Evolutionary conservation across 2,888 invertebrate genomes (phyloP), one percentile per base, ranked within the genome.

Genomic region (Diarsia rubi): DNA sequence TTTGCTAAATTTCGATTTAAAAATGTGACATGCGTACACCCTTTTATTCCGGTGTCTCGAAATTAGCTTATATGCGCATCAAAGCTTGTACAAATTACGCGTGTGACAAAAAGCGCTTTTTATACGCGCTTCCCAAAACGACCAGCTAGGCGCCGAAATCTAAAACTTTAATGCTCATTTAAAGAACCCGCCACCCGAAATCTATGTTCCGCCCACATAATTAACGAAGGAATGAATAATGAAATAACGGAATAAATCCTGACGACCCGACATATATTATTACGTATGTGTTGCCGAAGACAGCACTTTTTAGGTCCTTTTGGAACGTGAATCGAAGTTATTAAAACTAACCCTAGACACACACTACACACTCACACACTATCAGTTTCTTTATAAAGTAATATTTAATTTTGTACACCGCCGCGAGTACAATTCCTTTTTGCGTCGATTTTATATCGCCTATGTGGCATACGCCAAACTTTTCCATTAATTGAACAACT

Each of bases 401-500:
- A 11, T 63, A 44, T 19, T 11, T 24, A 31, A 31, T n/a, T n/a
- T n/a, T n/a, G 5, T 11, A 24, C 19, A 64, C 21, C 44, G 5
- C 27, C 9, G 24, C 21, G 3, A 9, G 5, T n/a, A n/a, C 6
- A 63, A 45, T n/a, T 45, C 24, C 21, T 42, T 19, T 14, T 21
- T 42, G 24, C 6, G 5, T 44, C 27, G 21, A 57, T 8, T 57
- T 44, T 16, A 45, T 12, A 54, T 31, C 24, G 2, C 31, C 19
- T 16, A 31, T 60, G 37, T n/a, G n/a, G 24, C 49, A 77, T 47
- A 68, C 6, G 62, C 21, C 12, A 60, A 83, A 81, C 57, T 72
- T 74, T 80, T 68, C 27, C 27, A 21, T 75, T 68, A 37, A 78
- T 64, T 75, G 37, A 70, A 59, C 64, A 82, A 76, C 69, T 84